Evolutionary conservation across 2,888 invertebrate species (phyloP).

Genomic region (Phalera bucephala): DNA sequence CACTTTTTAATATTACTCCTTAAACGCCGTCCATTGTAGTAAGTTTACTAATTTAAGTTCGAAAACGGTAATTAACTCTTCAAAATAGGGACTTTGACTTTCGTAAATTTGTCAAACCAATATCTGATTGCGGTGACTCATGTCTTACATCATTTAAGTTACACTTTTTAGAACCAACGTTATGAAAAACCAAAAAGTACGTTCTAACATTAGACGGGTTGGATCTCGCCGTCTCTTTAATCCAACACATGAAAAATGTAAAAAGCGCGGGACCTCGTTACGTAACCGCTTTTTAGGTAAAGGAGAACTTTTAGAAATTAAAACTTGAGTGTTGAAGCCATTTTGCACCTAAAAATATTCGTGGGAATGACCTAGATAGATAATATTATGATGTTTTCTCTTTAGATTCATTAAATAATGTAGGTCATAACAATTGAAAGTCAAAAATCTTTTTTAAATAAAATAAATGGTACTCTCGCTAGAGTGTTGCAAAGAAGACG

Average conservation of each 20-base stretch:
- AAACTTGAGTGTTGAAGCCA: not conserved
- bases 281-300: not conserved
- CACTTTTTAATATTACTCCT: no score
- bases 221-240: not conserved
- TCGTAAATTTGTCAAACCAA: not conserved
- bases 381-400: no score
- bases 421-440: no score
- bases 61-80: no score
- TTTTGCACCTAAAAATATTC: not conserved
- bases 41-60: constrained; percentile 37
- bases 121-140: not conserved
- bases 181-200: no score
- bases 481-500: no score
- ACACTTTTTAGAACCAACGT: no score
- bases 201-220: not conserved
- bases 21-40: constrained; percentile 36
- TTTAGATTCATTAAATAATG: no score
- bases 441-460: not conserved
- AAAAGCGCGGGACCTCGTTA: not conserved
- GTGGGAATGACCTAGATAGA: not conserved
- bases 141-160: no score
- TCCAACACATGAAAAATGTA: not conserved
- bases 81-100: no score
- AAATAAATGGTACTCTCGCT: no score
- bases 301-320: not conserved